Evolutionary conservation across 2,797 vertebrate genomes (phyloP), one percentile per base, ranked within the genome.

Genomic region (Orientallactaga sibirica): DNA sequence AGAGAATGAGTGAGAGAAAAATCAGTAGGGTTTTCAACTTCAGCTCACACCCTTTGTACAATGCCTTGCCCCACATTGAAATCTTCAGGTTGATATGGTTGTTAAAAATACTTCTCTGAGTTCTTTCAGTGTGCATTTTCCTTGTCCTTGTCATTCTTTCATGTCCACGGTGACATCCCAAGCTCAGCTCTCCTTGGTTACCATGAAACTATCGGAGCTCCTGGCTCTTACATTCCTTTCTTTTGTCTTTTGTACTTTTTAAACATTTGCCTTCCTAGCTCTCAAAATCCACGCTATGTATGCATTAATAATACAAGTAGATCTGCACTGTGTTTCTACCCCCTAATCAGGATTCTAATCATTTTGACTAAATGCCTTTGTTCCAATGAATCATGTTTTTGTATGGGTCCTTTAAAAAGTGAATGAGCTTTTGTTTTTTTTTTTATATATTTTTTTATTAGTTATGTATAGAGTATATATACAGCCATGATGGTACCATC

Each of bases 241-340:
- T 85, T 98, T 92, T 94, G 88, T 86, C 90, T 97, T 84, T 96
- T 90, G 75, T 75, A 75, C 19, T 37, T 96, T 96, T 97, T 97
- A 97, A 98, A 97, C 92, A 90, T 95, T 96, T 96, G 25, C 5
- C 11, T 95, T 91, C 64, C 93, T 94, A 66, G 10, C 25, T 85
- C 76, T 88, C 74, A 83, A 70, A 87, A 92, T 52, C 5, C 20
- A 81, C 8, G 41, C 9, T 14, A 5, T 25, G 37, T 62, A 12
- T 48, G 66, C 43, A 37, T 68, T 73, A 86, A 66, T 86, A 94
- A 84, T 33, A 61, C 43, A 85, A 64, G 70, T 93, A 41, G 16
- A 7, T 25, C n/a, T 33, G 6, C 16, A 22, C 24, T 25, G 1
- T 29, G 0, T 78, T 75, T 82, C 29, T 10, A 22, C 3, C 55